Percentiles rank a stretch among this genome's conserved stretches.
Evolutionary conservation across 2,888 invertebrate species (phyloP).

Genomic region (Peribatodes rhomboidaria): DNA sequence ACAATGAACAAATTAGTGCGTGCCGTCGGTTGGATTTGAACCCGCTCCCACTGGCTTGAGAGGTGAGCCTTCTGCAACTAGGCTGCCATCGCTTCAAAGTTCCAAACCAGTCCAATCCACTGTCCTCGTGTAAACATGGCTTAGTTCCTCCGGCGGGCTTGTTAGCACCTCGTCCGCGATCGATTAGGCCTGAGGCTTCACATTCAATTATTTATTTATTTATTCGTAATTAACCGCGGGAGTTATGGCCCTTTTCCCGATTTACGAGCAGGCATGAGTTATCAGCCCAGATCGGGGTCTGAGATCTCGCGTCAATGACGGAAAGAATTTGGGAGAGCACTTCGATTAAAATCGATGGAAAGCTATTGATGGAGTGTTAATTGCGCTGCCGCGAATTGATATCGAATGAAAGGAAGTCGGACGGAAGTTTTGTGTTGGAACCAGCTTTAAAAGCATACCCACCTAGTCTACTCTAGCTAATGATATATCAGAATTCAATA

Average conservation of each 20-base stretch:
- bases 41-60: no score
- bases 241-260: constrained; percentile 77
- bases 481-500: no score
- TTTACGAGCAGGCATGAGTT: constrained; percentile 78
- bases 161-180: constrained; percentile 83
- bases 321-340: constrained; percentile 12
- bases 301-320: constrained; percentile 33
- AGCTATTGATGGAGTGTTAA: not conserved
- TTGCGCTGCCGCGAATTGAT: constrained; percentile 4
- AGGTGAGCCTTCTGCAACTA: no score
- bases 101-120: not conserved
- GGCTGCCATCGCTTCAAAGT: no score
- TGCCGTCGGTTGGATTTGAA: no score
- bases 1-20: no score
- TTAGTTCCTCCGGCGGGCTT: constrained; percentile 58
- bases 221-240: constrained; percentile 86
- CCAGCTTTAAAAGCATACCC: no score
- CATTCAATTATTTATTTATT: constrained; percentile 87
- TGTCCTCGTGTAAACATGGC: constrained; percentile 16
- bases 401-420: not conserved
- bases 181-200: constrained; percentile 85
- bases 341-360: constrained; percentile 2
- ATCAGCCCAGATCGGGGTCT: constrained; percentile 57
- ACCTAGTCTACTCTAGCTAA: no score
- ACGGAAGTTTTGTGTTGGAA: not conserved